Conservation (phyloP, 2,113 vertebrate species). For the Percopsis transmontana region DNA sequence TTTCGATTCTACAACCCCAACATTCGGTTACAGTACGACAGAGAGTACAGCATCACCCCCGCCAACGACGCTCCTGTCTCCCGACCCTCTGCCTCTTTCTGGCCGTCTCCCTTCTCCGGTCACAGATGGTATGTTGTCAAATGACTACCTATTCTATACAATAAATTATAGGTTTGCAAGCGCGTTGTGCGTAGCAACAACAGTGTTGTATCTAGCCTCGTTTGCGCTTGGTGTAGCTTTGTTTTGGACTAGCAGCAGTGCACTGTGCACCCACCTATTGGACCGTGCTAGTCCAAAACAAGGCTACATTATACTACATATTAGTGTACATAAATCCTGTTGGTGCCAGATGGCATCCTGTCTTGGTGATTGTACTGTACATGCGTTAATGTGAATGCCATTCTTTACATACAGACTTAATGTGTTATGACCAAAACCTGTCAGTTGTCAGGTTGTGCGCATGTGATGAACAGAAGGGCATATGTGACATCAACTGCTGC, state of each 20-base stretch:
- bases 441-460: conserved; percentile 59
- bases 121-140: conserved; percentile 35
- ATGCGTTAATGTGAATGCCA: neutral
- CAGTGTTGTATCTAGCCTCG: too few species aligned
- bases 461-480: conserved; percentile 38
- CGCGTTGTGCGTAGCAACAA: neutral
- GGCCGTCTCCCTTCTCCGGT: conserved; percentile 26
- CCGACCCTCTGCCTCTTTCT: conserved; percentile 35
- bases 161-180: neutral
- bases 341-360: neutral
- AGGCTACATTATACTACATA: neutral
- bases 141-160: neutral
- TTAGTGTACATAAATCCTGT: neutral
- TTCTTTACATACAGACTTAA: neutral
- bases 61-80: neutral
- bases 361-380: conserved; percentile 5
- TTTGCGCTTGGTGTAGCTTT: neutral
- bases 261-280: too few species aligned
- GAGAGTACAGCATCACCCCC: neutral
- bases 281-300: too few species aligned
- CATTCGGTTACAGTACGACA: neutral
- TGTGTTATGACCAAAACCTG: neutral
- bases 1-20: neutral
- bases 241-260: too few species aligned
- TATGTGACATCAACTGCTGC: conserved; percentile 69